phyloP scores from a whole-genome alignment of 1,140 invertebrate species.

The Radopholus similis region DNA sequence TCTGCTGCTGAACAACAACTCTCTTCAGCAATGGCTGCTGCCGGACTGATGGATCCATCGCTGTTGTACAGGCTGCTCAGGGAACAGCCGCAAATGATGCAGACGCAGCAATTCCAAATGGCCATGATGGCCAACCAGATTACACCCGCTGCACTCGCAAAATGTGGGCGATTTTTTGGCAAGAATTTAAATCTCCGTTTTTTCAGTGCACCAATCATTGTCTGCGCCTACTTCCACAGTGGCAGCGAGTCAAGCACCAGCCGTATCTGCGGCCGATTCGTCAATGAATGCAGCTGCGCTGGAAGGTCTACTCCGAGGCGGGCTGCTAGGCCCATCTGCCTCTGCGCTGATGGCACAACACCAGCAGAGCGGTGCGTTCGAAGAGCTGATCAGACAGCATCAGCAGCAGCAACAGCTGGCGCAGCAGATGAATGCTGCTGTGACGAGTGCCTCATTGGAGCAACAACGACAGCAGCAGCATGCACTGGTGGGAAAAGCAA shows the following conservation, averaged over 20 bases:
- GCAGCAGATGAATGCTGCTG: too few relatives aligned
- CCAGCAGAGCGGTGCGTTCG: neutral
- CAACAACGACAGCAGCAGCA: conserved; percentile 29
- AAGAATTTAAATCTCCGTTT: neutral
- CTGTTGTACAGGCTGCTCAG: neutral
- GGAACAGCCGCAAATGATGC: neutral
- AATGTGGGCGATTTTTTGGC: neutral
- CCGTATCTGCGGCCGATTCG: too few relatives aligned
- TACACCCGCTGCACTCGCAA: neutral
- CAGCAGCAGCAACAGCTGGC: conserved; percentile 17
- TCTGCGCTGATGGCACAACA: neutral
- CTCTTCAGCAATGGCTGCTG: neutral
- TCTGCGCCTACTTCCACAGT: neutral
- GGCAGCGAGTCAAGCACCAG: too few relatives aligned
- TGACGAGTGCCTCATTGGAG: too few relatives aligned
- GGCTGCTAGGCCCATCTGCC: neutral
- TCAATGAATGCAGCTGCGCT: neutral
- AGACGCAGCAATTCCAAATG: neutral
- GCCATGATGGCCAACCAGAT: neutral
- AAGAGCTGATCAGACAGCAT: neutral
- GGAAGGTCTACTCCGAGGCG: neutral
- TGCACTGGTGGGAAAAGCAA: conserved; percentile 13
- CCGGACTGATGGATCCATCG: neutral
- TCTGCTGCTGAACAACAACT: neutral
- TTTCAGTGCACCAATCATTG: neutral